Conservation (phyloP, 2,797 vertebrate species). For the Melanotaenia trifasciata region DNA sequence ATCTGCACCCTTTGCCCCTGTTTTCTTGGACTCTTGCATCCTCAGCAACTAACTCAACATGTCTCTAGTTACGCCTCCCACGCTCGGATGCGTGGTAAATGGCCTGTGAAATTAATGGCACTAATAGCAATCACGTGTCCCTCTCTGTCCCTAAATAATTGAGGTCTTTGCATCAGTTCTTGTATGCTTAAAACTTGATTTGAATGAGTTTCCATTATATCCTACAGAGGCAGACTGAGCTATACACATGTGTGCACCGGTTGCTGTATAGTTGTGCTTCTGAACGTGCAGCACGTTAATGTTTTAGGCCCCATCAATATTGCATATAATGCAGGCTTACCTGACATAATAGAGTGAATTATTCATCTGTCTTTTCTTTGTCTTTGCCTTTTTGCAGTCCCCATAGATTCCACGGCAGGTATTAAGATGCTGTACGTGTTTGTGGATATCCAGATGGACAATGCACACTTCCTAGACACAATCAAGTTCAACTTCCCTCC, state of each 20-base stretch:
- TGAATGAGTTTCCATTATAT: slow-evolving; percentile 46
- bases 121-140: slow-evolving; percentile 77
- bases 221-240: slow-evolving; percentile 5
- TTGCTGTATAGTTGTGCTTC: slow-evolving; percentile 15
- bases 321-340: slow-evolving; percentile 47
- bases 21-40: slow-evolving; percentile 35
- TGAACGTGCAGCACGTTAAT: slow-evolving; percentile 44
- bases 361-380: slow-evolving; percentile 58
- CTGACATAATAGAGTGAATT: slow-evolving; percentile 64
- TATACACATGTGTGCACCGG: slow-evolving; percentile 7
- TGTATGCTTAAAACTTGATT: slow-evolving; percentile 30
- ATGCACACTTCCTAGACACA: slow-evolving; percentile 93
- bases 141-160: slow-evolving; percentile 77
- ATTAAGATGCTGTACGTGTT: slow-evolving; percentile 97
- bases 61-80: slow-evolving; percentile 37
- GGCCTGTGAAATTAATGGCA: slow-evolving; percentile 81
- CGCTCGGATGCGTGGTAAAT: slow-evolving; percentile 64
- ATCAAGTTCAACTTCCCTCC: slow-evolving; percentile 90
- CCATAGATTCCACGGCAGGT: slow-evolving; percentile 90
- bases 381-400: slow-evolving; percentile 83
- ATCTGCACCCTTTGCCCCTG: slow-evolving; percentile 11
- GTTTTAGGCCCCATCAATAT: slow-evolving; percentile 51
- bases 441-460: slow-evolving; percentile 97
- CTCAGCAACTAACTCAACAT: slow-evolving; percentile 35
- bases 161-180: slow-evolving; percentile 65